Evolutionary conservation across 2,113 vertebrate genomes (phyloP).

Genomic region (Polypterus bichir): DNA sequence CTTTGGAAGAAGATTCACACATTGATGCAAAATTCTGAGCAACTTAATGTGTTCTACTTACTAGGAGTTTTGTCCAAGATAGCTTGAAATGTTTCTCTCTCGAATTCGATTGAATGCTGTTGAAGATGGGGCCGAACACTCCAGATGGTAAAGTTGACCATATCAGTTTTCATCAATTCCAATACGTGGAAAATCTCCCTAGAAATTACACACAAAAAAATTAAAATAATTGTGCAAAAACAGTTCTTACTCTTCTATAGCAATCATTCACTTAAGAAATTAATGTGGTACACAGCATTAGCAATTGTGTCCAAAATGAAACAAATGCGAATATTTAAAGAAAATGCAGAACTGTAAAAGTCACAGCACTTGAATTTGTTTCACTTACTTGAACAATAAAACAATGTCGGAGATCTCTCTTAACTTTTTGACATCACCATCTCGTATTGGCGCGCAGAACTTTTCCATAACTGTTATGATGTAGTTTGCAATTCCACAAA

Average conservation of each 20-base stretch:
- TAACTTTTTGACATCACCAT: constrained; percentile 70
- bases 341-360: neutral
- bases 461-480: constrained; percentile 82
- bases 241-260: too few species aligned
- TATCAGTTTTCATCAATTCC: constrained; percentile 82
- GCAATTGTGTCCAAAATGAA: too few species aligned
- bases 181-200: constrained; percentile 85
- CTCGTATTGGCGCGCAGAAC: constrained; percentile 73
- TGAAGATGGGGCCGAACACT: constrained; percentile 66
- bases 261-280: too few species aligned
- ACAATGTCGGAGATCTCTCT: constrained; percentile 56
- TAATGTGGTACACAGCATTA: too few species aligned
- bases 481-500: constrained; percentile 71
- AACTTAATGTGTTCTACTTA: constrained; percentile 53
- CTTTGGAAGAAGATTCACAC: neutral
- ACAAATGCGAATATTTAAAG: neutral
- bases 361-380: neutral
- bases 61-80: constrained; percentile 79
- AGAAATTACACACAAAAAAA: constrained; percentile 22
- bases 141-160: constrained; percentile 67
- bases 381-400: constrained; percentile 53
- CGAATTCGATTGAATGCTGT: constrained; percentile 68
- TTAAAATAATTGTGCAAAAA: neutral
- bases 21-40: too few species aligned
- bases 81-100: constrained; percentile 78